A percentile compares a stretch with the other conserved stretches of the same genome.
Evolutionary conservation across 2,113 vertebrate species (phyloP).

Genomic region (Paramisgurnus dabryanus): DNA sequence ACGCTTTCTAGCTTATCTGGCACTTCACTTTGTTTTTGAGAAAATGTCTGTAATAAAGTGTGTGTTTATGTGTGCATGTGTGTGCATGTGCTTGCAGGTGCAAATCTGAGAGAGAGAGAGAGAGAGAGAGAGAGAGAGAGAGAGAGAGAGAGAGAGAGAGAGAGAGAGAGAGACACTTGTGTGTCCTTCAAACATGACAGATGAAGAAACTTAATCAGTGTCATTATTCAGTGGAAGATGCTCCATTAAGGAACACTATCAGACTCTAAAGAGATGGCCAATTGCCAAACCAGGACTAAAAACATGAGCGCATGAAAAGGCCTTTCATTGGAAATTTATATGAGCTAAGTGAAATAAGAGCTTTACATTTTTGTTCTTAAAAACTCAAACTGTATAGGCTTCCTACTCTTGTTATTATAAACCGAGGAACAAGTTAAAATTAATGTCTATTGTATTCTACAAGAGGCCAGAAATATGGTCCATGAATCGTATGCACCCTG

Average conservation of each 20-base stretch:
- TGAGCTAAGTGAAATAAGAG: no score
- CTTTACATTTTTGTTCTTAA: no score
- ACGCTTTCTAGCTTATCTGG: no score
- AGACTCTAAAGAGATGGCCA: neutral
- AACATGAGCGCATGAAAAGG: neutral
- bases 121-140: no score
- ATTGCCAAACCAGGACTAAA: neutral
- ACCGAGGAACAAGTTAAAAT: no score
- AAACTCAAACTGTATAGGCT: no score
- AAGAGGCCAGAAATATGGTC: no score
- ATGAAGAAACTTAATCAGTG: conserved; percentile 6
- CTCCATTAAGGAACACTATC: neutral
- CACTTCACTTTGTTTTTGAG: neutral
- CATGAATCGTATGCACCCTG: no score
- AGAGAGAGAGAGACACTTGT: neutral
- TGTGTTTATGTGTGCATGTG: neutral
- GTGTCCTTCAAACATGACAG: neutral
- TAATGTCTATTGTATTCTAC: no score
- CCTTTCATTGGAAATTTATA: neutral
- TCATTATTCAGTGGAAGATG: neutral
- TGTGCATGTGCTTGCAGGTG: neutral
- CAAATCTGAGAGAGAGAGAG: neutral
- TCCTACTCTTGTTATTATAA: no score
- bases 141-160: no score
- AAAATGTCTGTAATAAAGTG: neutral